Evolutionary conservation across 2,888 invertebrate species (phyloP).

Genomic region (Dione juno): DNA sequence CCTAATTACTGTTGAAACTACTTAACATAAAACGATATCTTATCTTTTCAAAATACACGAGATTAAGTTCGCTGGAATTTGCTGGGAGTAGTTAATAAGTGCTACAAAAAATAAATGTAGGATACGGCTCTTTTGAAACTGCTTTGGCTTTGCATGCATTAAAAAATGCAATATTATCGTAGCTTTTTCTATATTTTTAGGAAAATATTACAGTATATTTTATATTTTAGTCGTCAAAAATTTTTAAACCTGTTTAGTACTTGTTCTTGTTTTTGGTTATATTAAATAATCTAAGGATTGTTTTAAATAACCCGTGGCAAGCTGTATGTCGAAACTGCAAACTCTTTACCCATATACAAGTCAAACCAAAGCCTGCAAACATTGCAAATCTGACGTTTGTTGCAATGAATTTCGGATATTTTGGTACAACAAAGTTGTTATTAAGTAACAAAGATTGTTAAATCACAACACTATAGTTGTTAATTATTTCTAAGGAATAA

Average conservation of each 20-base stretch:
- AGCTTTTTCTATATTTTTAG: not conserved
- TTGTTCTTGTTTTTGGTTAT: too few species aligned
- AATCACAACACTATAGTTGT: too few species aligned
- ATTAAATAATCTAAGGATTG: not conserved
- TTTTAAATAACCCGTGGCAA: not conserved
- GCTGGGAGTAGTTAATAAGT: constrained; percentile 21
- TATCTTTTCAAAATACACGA: constrained; percentile 24
- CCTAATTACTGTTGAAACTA: constrained; percentile 35
- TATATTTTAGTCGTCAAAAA: too few species aligned
- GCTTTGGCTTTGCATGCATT: not conserved
- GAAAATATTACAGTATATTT: not conserved
- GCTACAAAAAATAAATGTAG: constrained; percentile 17
- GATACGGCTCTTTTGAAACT: constrained; percentile 6
- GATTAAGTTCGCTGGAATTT: constrained; percentile 25
- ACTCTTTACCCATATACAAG: not conserved
- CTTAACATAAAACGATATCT: constrained; percentile 36
- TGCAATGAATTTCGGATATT: not conserved
- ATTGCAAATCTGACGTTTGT: not conserved
- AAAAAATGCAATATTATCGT: constrained; percentile 4
- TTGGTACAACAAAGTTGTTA: not conserved
- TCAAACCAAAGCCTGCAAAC: not conserved
- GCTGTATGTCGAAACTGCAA: not conserved
- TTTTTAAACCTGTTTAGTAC: too few species aligned
- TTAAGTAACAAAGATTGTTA: too few species aligned
- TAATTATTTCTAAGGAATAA: too few species aligned